phyloP scores from a whole-genome alignment of 2,797 vertebrate genomes.

The Tamandua tetradactyla region DNA sequence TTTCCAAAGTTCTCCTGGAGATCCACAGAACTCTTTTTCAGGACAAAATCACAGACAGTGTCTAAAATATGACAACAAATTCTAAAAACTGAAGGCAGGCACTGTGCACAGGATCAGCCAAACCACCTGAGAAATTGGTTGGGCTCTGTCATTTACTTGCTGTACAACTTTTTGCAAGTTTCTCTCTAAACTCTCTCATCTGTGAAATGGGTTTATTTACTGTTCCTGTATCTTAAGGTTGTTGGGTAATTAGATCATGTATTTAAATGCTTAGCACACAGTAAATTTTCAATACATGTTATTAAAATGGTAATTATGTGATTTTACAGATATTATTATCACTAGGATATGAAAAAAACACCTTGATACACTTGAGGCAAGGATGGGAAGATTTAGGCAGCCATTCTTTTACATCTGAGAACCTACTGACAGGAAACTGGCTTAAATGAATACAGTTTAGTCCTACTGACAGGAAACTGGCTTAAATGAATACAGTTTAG shows the following conservation, averaged over 20 bases:
- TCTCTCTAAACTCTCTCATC: background rate
- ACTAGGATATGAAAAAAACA: background rate
- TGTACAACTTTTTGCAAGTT: background rate
- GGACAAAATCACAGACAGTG: background rate
- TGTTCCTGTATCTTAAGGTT: background rate
- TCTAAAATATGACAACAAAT: background rate
- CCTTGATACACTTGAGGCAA: background rate
- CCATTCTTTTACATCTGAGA: background rate
- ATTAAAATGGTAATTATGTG: background rate
- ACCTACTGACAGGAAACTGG: background rate
- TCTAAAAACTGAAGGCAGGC: background rate
- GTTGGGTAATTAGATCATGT: background rate
- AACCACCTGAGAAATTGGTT: accelerated
- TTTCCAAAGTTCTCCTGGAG: background rate
- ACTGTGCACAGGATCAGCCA: background rate
- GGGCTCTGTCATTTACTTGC: background rate
- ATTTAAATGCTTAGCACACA: background rate
- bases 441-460: background rate
- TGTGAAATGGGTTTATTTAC: background rate
- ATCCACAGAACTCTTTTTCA: background rate
- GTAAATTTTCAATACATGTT: background rate
- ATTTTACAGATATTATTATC: background rate
- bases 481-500: background rate
- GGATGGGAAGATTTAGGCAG: background rate
- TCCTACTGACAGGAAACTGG: background rate